phyloP scores from a whole-genome alignment of 2,797 vertebrate genomes.

The Enteromius anoplus region DNA sequence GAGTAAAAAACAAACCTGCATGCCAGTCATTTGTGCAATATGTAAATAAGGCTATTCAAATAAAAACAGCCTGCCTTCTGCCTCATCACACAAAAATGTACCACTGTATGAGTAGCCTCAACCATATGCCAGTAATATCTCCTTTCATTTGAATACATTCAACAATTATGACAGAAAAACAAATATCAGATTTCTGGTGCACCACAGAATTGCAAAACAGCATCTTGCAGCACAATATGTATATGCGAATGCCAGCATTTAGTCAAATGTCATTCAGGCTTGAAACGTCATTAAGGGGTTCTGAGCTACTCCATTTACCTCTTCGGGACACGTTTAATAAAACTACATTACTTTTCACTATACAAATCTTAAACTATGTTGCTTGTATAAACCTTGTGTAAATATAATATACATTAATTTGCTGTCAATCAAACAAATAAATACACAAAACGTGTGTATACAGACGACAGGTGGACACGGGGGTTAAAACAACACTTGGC shows the following conservation, averaged over 20 bases:
- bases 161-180: background rate
- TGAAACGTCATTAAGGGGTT: background rate
- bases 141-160: background rate
- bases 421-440: background rate
- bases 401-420: background rate
- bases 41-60: conserved; percentile 23
- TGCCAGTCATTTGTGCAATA: conserved; percentile 30
- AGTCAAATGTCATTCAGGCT: background rate
- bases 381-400: background rate
- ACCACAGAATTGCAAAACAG: conserved; percentile 12
- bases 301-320: background rate
- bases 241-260: background rate
- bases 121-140: conserved; percentile 6
- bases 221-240: background rate
- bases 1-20: conserved; percentile 1
- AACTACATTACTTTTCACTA: background rate
- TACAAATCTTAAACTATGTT: background rate
- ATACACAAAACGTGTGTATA: conserved; percentile 8
- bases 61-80: conserved; percentile 7
- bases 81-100: conserved; percentile 9
- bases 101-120: background rate
- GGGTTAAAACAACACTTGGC: conserved; percentile 7
- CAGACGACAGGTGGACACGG: background rate
- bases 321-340: background rate
- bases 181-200: background rate